Conservation (phyloP, 2,888 invertebrate genomes). For the Asteroscopus sphinx region DNA sequence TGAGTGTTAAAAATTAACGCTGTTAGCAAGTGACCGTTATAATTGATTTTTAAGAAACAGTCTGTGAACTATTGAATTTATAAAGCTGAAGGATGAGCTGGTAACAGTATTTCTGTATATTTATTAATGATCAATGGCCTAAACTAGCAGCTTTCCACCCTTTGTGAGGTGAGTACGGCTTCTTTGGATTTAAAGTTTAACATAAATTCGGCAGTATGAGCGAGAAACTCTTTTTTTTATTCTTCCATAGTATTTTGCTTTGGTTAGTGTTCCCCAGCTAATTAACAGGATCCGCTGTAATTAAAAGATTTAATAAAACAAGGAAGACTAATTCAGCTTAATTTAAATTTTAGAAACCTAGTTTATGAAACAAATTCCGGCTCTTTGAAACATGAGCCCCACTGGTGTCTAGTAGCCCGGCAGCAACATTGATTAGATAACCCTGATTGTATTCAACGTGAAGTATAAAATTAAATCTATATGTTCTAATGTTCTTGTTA, state of each 20-base stretch:
- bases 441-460: slow-evolving; percentile 6
- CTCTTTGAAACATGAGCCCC: slow-evolving; percentile 38
- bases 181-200: slow-evolving; percentile 2
- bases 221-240: not conserved
- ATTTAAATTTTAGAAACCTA: slow-evolving; percentile 36
- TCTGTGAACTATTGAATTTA: not conserved
- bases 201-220: not conserved
- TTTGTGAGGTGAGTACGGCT: not conserved
- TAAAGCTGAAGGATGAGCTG: no score
- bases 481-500: not conserved
- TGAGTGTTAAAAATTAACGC: slow-evolving; percentile 41
- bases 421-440: slow-evolving; percentile 12
- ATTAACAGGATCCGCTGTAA: slow-evolving; percentile 12
- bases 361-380: slow-evolving; percentile 23
- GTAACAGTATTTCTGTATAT: not conserved
- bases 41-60: slow-evolving; percentile 42
- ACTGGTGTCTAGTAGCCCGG: slow-evolving; percentile 13
- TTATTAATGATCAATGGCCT: not conserved
- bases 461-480: not conserved
- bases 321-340: not conserved
- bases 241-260: not conserved
- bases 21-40: slow-evolving; percentile 47
- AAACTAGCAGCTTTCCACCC: not conserved
- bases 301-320: not conserved
- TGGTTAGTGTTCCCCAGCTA: slow-evolving; percentile 4